Evolutionary conservation across 2,113 vertebrate genomes (phyloP).

Genomic region (Heteronetta atricapilla): DNA sequence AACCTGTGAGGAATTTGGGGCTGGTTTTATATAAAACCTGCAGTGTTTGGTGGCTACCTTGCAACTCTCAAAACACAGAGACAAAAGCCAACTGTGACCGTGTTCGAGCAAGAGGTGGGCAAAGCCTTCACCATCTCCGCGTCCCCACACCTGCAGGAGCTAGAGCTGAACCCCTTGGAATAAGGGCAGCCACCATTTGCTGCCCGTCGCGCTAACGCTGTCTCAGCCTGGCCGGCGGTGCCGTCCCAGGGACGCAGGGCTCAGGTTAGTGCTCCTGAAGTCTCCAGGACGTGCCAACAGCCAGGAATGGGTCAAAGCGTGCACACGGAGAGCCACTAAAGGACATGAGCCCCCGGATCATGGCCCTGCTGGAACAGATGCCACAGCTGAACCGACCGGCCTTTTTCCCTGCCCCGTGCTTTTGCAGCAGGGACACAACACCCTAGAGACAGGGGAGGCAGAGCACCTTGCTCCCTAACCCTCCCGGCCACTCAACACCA

Average conservation of each 20-base stretch:
- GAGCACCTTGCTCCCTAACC: not conserved
- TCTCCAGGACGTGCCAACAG: not conserved
- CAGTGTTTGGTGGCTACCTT: not conserved
- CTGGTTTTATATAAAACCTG: not conserved
- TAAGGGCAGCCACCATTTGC: not conserved
- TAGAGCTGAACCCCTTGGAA: not conserved
- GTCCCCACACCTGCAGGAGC: not conserved
- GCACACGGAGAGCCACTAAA: not conserved
- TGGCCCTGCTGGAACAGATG: not conserved
- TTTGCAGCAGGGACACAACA: not conserved
- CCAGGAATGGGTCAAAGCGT: not conserved
- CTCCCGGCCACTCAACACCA: not conserved
- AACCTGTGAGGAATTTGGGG: not conserved
- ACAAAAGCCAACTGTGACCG: not conserved
- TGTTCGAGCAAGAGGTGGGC: not conserved
- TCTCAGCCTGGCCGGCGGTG: not conserved
- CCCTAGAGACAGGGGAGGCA: not conserved
- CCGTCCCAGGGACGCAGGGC: not conserved
- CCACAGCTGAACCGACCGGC: not conserved
- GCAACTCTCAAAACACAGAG: not conserved
- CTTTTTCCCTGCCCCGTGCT: not conserved
- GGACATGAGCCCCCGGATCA: accelerated
- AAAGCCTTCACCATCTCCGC: not conserved
- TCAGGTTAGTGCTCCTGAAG: not conserved
- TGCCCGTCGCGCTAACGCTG: not conserved